phyloP scores from a whole-genome alignment of 2,888 invertebrate species.

The Tenthredo livida region DNA sequence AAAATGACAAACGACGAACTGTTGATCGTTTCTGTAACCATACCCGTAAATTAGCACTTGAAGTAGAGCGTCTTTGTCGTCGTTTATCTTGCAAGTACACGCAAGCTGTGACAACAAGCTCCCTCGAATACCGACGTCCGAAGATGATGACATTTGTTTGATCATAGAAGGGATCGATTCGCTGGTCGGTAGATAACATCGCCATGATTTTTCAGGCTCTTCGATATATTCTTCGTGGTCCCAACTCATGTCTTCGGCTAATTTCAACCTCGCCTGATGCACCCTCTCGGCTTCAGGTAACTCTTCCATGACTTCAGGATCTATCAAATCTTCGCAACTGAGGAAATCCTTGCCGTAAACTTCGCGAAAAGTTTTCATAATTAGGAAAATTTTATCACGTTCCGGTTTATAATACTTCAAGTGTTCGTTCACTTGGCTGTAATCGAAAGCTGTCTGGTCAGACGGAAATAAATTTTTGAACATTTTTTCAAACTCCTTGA shows the following conservation, averaged over 20 bases:
- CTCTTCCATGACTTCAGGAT: slow-evolving; percentile 60
- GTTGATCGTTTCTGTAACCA: slow-evolving; percentile 71
- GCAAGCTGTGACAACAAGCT: slow-evolving; percentile 66
- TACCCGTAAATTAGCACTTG: slow-evolving; percentile 65
- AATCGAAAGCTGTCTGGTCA: slow-evolving; percentile 50
- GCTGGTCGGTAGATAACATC: slow-evolving; percentile 64
- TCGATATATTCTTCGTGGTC: neutral
- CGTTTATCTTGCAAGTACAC: slow-evolving; percentile 70
- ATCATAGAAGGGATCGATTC: slow-evolving; percentile 66
- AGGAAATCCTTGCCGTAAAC: slow-evolving; percentile 63
- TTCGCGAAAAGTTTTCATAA: slow-evolving; percentile 62
- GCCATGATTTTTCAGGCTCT: slow-evolving; percentile 61
- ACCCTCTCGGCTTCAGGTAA: slow-evolving; percentile 67
- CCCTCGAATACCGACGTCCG: slow-evolving; percentile 58
- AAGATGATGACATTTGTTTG: slow-evolving; percentile 60
- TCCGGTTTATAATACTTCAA: slow-evolving; percentile 62
- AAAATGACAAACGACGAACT: slow-evolving; percentile 57
- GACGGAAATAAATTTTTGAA: slow-evolving; percentile 63
- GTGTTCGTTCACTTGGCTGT: slow-evolving; percentile 55
- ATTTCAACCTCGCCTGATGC: slow-evolving; percentile 63
- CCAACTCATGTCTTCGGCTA: slow-evolving; percentile 56
- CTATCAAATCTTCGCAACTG: slow-evolving; percentile 58
- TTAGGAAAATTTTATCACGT: slow-evolving; percentile 57
- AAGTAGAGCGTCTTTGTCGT: slow-evolving; percentile 66
- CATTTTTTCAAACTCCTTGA: slow-evolving; percentile 65